Base-by-base conservation (phyloP, 2,888 invertebrate genomes). In the Eumacrocentrus americanus region DNA sequence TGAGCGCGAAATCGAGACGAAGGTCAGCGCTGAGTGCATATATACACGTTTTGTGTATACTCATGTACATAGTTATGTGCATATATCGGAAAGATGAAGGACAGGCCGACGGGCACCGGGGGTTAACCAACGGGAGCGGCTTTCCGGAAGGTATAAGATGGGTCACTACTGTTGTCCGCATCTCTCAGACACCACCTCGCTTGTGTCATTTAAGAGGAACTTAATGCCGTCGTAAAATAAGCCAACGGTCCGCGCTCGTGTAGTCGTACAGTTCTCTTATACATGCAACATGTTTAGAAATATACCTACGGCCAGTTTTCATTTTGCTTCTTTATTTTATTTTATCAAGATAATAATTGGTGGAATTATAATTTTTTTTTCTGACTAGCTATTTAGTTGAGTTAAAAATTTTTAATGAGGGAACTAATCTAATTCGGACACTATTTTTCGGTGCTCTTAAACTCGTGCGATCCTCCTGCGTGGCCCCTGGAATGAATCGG, bases 181-280 rank as follows among this genome's bases (percentile, higher is more conserved):
- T 51, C 50, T 57, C 54, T 22, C 37, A 38, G 65, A 70, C n/a
- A n/a, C 72, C 74, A 74, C 72, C 75, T 75, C 72, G 69, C 71
- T 68, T 68, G 72, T 70, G 70, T 74, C 73, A 71, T 75, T 74
- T 70, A 69, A 74, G 70, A 68, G 71, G 60, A 71, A 70, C 72
- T 75, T 75, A 75, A 76, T 72, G 72, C 70, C 65, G 70, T 70
- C 71, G 70, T 75, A 76, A 76, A 76, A 72, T 64, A 62, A 44
- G 23, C 48, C 48, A 57, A 57, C 35, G 51, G 16, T 37, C 23
- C 22, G 3, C 44, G 20, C 37, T 52, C 51, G n/a, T n/a, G n/a
- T n/a, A n/a, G n/a, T n/a, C n/a, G n/a, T n/a, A n/a, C n/a, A n/a
- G n/a, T n/a, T n/a, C n/a, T n/a, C n/a, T n/a, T n/a, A n/a, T n/a